Evolutionary conservation across 92 coral and sea anemone genomes (phyloP).

Genomic region (Palythoa grandiflora): DNA sequence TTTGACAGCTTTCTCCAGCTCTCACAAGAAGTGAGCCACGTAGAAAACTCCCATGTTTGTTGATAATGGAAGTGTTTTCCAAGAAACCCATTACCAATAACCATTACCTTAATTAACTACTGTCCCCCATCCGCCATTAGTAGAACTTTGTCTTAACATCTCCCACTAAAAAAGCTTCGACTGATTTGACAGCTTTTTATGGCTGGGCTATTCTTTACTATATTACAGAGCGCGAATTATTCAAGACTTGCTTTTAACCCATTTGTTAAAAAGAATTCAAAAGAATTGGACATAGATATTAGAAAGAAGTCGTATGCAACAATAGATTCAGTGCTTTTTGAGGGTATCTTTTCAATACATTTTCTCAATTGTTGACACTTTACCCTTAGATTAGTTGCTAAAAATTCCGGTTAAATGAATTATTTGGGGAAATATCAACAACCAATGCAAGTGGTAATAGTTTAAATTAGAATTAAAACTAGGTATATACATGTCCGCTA

Average conservation of each 20-base stretch:
- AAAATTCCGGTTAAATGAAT: not conserved
- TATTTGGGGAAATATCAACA: not conserved
- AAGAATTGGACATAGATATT: conserved; percentile 35
- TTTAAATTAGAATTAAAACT: conserved; percentile 1
- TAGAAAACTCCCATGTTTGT: not conserved
- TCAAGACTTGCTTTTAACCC: conserved; percentile 29
- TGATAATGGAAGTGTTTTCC: conserved; percentile 26
- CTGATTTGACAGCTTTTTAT: conserved; percentile 17
- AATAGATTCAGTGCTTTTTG: conserved; percentile 46
- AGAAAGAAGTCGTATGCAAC: conserved; percentile 48
- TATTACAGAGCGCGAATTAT: not conserved
- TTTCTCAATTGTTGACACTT: conserved; percentile 9
- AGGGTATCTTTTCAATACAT: conserved; percentile 4
- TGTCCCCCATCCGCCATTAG: conserved; percentile 69
- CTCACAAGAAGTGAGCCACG: not conserved
- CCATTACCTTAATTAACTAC: conserved; percentile 71
- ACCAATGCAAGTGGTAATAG: conserved; percentile 14
- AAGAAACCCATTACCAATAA: conserved; percentile 25
- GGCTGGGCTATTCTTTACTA: not conserved
- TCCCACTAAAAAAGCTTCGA: conserved; percentile 46
- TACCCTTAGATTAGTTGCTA: not conserved
- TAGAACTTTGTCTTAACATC: conserved; percentile 62
- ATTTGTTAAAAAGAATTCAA: conserved; percentile 21
- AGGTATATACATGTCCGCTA: conserved; percentile 5
- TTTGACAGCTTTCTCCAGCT: conserved; percentile 6